phyloP scores from a whole-genome alignment of 2,888 invertebrate genomes.

The Prenolepis imparis region DNA sequence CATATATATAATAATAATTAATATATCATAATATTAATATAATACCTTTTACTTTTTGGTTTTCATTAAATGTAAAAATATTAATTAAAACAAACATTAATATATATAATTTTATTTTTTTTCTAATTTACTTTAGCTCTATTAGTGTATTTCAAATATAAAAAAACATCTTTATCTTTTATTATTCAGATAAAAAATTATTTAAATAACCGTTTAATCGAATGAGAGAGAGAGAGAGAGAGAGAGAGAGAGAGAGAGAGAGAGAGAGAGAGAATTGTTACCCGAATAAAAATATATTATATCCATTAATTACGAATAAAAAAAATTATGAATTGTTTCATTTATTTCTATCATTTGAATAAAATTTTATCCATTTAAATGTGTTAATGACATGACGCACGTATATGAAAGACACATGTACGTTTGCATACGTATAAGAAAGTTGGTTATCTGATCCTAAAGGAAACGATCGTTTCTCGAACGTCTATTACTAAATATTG shows the following conservation, averaged over 20 bases:
- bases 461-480: slow-evolving; percentile 2
- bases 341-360: background rate
- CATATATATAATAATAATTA: too few species aligned
- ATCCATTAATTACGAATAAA: background rate
- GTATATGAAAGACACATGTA: background rate
- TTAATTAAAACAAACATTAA: too few species aligned
- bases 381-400: background rate
- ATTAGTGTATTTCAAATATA: too few species aligned
- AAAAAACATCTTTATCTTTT: too few species aligned
- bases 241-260: too few species aligned
- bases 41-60: too few species aligned
- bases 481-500: slow-evolving; percentile 72
- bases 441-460: slow-evolving; percentile 11
- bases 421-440: background rate
- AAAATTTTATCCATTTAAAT: background rate
- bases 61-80: too few species aligned
- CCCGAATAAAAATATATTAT: background rate
- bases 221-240: too few species aligned
- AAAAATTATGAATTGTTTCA: background rate
- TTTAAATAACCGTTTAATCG: slow-evolving; percentile 6
- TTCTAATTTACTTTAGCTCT: too few species aligned
- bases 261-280: too few species aligned
- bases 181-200: background rate
- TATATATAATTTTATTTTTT: too few species aligned
- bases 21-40: too few species aligned